Evolutionary conservation across 2,888 invertebrate species (phyloP), one percentile per base, ranked within the genome.

Genomic region (Trissonchulus sp.): DNA sequence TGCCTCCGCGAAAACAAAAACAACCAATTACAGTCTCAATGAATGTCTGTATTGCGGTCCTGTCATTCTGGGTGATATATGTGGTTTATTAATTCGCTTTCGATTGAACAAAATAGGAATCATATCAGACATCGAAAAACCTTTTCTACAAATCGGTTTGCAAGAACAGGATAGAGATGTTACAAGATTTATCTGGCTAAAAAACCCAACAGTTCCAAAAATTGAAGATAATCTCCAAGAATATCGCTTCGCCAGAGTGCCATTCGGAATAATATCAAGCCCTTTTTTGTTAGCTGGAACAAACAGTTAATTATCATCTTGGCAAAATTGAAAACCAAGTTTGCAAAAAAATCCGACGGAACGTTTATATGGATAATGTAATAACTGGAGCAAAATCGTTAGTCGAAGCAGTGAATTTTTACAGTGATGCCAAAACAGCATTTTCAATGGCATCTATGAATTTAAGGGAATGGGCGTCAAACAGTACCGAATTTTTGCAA

Each of bases 51-150:
- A n/a, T n/a, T n/a, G n/a, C n/a, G n/a, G n/a, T n/a, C n/a, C n/a
- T n/a, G n/a, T n/a, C n/a, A n/a, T 73, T 0, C 60, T 79, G 1
- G 74, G 69, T n/a, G 37, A 74, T 0, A 60, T 78, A n/a, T 2
- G 60, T 1, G 75, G 73, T 0, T 74, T 80, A 8, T 28, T 79
- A 2, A n/a, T 80, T 18, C 60, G 72, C 35, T 36, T 77, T 1
- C 63, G 80, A 28, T 37, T 62, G 1, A 1, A 38, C 1, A 30
- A 35, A 2, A 72, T 63, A 23, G 37, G 78, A 0, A 23, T 80
- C 2, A 36, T 77, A 1, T 68, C 77, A 15, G 79, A 79, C 72
- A 65, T 79, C 3, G 78, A 79, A 68, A 79, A 79, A 62, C 78
- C 79, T 1, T 79, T 79, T 60, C 75, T 77, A 18, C 73, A 74